A percentile compares a stretch with the other conserved stretches of the same genome.
These are phyloP conservation scores for Strigamia transsilvanica DNA, from an alignment of 2,888 invertebrate genomes.

Conservation along the genomic window DNA sequence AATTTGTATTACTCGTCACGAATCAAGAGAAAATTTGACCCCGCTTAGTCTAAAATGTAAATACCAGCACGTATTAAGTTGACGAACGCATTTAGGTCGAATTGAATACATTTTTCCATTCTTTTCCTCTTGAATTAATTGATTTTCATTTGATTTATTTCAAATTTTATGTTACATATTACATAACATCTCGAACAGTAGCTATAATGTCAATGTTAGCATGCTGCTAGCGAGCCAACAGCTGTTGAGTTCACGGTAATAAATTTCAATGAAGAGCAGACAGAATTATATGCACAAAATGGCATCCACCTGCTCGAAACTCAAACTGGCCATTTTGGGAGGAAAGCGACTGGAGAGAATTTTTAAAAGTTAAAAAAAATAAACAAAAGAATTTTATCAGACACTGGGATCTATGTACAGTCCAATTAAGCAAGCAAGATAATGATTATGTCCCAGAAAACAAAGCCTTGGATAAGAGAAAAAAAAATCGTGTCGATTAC, in stretches of 20 bases:
- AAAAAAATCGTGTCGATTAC: conserved; percentile 41
- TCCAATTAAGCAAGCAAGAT: conserved; percentile 10
- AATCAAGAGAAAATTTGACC: conserved; percentile 23
- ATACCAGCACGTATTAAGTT: conserved; percentile 15
- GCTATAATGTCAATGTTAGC: conserved; percentile 47
- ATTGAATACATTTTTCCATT: background rate
- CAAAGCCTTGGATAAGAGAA: background rate
- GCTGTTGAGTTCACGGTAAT: conserved; percentile 41
- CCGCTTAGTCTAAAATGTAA: background rate
- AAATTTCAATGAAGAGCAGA: conserved; percentile 36
- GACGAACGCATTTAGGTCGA: conserved; percentile 16
- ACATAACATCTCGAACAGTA: background rate
- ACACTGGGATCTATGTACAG: background rate
- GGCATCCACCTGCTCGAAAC: conserved; percentile 30
- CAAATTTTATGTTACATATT: background rate
- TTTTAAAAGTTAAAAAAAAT: background rate
- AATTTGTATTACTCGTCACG: conserved; percentile 49
- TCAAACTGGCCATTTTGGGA: conserved; percentile 20
- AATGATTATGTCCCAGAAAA: conserved; percentile 23
- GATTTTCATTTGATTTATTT: background rate
- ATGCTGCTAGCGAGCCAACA: conserved; percentile 28
- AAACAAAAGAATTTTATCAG: background rate
- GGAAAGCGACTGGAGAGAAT: background rate
- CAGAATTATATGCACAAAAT: conserved; percentile 33
- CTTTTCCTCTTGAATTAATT: background rate